Base-by-base conservation (phyloP, 2,113 vertebrate species). In the Atlantisia rogersi region DNA sequence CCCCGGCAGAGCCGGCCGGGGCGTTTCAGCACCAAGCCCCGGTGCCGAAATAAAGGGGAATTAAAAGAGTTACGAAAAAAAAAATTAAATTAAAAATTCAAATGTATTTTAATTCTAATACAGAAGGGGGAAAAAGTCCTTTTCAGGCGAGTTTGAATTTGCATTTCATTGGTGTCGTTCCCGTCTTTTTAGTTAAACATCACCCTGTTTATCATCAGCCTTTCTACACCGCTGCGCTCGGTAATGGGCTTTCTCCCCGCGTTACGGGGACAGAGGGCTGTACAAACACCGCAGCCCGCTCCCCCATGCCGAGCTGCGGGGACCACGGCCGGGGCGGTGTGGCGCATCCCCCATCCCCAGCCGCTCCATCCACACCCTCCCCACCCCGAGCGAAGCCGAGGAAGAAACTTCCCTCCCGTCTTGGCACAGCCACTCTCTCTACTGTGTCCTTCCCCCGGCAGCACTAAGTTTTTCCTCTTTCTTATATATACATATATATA, bases 171-270 rank as follows among this genome's bases (percentile, higher is more conserved):
- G 31, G 60, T 40, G 70, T 64, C 83, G 53, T 76, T 86, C 18
- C 25, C 56, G 21, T 91, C 60, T 60, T 70, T 89, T 89, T 32
- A 19, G 82, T 50, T 56, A 71, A 42, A 25, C 76, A 60, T 74
- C 73, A 12, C 4, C 11, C 46, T 6, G 35, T 60, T 65, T 39
- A 17, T 53, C 87, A 22, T 5, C 50, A 35, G 44, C 58, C 64
- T 73, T 32, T 65, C 26, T 65, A 53, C 86, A 40, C 56, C 65
- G 58, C 77, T 69, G 84, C 39, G 37, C 84, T 76, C 74, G 5
- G 55, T 9, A 4, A 74, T 60, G 82, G 91, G 74, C 81, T 95
- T 94, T 88, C 44, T 58, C 32, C 55, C 56, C 40, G 73, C 80
- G 59, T 77, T 25, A 0, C 50, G 39, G 67, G 82, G 53, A 58